A percentile compares a stretch with the other conserved stretches of the same genome.
phyloP scores from a whole-genome alignment of 1,140 invertebrate genomes.

The Panulirus ornatus region DNA sequence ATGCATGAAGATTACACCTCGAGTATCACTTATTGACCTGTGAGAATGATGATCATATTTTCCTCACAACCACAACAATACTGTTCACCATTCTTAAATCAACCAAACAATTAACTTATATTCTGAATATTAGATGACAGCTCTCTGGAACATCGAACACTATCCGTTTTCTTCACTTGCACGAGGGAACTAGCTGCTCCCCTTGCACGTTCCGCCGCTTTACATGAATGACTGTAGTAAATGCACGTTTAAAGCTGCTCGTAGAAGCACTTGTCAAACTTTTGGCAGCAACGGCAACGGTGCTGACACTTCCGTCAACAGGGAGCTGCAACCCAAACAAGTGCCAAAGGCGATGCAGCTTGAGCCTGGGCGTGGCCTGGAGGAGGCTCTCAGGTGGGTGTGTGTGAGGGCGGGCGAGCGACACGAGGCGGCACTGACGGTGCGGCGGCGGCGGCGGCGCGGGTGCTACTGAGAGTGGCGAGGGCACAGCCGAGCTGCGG shows the following conservation, averaged over 20 bases:
- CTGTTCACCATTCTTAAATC: background rate
- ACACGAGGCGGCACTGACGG: constrained; percentile 36
- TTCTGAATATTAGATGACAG: background rate
- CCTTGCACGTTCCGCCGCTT: background rate
- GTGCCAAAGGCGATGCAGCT: constrained; percentile 1
- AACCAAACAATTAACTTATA: background rate
- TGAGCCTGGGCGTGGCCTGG: constrained; percentile 19
- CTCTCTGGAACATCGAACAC: background rate
- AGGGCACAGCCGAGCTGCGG: background rate
- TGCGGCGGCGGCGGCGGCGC: constrained; percentile 53
- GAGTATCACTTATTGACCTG: background rate
- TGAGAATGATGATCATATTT: constrained; percentile 16
- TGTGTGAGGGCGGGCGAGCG: constrained; percentile 68
- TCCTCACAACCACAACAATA: constrained; percentile 29
- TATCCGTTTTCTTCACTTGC: background rate
- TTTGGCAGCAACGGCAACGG: constrained; percentile 13
- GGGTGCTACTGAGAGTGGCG: constrained; percentile 55
- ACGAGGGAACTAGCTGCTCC: constrained; percentile 1
- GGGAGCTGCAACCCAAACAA: constrained; percentile 21
- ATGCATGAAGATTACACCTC: constrained; percentile 30
- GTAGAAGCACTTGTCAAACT: constrained; percentile 46
- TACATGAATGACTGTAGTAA: constrained; percentile 33
- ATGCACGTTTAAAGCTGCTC: constrained; percentile 22
- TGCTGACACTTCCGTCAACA: constrained; percentile 36
- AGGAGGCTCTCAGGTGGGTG: constrained; percentile 50